Conservation (phyloP, 2,888 invertebrate genomes). For the Parnassius apollo region DNA sequence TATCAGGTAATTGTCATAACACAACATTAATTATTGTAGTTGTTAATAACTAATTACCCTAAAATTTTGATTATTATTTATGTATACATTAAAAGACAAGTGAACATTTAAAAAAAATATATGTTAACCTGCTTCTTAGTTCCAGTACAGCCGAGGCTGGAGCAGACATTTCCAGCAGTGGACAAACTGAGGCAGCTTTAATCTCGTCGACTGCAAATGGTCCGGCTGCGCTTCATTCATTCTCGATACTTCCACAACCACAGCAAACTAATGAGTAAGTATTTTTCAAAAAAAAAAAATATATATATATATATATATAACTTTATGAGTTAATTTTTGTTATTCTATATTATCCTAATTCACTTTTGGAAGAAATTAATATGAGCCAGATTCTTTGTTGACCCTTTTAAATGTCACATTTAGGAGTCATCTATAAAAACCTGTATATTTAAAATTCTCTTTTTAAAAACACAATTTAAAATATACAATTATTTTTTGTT, state of each 20-base stretch:
- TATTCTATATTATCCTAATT: no score
- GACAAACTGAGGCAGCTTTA: slow-evolving; percentile 63
- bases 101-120: background rate
- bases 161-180: slow-evolving; percentile 71
- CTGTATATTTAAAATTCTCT: no score
- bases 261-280: slow-evolving; percentile 67
- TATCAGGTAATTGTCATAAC: slow-evolving; percentile 53
- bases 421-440: no score
- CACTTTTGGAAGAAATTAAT: no score
- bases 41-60: background rate
- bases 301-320: no score
- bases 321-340: no score
- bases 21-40: background rate
- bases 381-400: no score
- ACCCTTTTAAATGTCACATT: no score
- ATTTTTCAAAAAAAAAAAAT: no score
- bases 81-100: background rate
- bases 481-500: no score
- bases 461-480: no score
- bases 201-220: slow-evolving; percentile 74
- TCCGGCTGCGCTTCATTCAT: slow-evolving; percentile 62
- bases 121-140: slow-evolving; percentile 38
- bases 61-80: background rate
- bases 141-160: slow-evolving; percentile 74
- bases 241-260: slow-evolving; percentile 61